Evolutionary conservation across 2,113 vertebrate genomes (phyloP).

Genomic region (Gavialis gangeticus): DNA sequence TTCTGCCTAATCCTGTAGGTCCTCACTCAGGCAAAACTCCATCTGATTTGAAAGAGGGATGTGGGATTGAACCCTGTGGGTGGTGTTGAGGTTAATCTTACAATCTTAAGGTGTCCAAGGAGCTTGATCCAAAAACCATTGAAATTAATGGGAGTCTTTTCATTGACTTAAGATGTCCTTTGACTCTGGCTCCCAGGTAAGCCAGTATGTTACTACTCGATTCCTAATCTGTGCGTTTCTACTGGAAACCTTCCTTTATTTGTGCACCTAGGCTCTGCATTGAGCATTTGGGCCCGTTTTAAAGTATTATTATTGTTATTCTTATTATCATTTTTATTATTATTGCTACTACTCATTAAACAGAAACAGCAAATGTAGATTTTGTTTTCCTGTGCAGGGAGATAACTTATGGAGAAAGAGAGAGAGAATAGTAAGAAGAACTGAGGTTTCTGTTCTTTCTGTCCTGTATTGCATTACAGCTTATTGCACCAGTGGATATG

Average conservation of each 20-base stretch:
- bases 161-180: background rate
- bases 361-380: background rate
- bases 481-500: background rate
- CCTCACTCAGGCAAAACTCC: rapidly evolving
- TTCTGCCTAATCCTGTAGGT: background rate
- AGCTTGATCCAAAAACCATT: background rate
- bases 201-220: background rate
- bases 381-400: background rate
- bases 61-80: background rate
- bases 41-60: background rate
- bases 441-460: background rate
- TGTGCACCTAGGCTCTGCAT: background rate
- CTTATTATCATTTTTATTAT: background rate
- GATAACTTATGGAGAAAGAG: rapidly evolving
- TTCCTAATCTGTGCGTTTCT: background rate
- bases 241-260: background rate
- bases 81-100: background rate
- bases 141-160: background rate
- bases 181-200: background rate
- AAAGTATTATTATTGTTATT: background rate
- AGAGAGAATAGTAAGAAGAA: background rate
- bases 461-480: background rate
- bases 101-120: rapidly evolving
- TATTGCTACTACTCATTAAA: background rate
- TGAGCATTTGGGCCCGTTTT: background rate